Evolutionary conservation across 1,140 invertebrate genomes (phyloP).

Genomic region (Drosophila kurseongensis): DNA sequence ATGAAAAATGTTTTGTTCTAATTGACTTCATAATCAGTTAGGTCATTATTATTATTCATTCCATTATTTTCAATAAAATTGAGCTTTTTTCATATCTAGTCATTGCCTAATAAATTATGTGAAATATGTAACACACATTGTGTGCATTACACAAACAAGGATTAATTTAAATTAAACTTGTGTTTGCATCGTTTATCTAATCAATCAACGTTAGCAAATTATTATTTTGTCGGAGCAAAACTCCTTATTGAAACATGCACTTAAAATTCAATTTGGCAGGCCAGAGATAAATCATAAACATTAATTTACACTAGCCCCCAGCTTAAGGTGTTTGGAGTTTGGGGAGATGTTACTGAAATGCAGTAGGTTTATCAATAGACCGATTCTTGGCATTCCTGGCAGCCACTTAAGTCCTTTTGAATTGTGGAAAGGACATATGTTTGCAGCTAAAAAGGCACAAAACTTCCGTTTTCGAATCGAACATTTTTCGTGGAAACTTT

Average conservation of each 20-base stretch:
- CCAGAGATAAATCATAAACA: conserved; percentile 18
- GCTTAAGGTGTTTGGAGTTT: background rate
- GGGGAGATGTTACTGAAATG: conserved; percentile 12
- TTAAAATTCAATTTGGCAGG: conserved; percentile 27
- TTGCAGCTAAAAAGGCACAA: conserved; percentile 28
- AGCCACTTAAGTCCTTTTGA: conserved; percentile 11
- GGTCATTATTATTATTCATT: too few relatives aligned
- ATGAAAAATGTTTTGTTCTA: background rate
- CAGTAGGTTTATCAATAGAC: conserved; percentile 21
- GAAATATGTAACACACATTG: conserved; percentile 4
- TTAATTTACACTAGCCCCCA: background rate
- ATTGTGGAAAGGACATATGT: conserved; percentile 11
- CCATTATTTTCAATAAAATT: background rate
- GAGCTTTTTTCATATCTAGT: background rate
- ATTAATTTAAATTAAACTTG: conserved; percentile 12
- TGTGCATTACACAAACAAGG: background rate
- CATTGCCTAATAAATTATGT: conserved; percentile 2
- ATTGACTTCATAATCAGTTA: background rate
- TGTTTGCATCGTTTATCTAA: conserved; percentile 9
- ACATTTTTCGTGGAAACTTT: conserved; percentile 37
- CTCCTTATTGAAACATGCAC: conserved; percentile 21
- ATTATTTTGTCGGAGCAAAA: background rate
- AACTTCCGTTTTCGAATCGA: conserved; percentile 41
- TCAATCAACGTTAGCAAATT: conserved; percentile 24
- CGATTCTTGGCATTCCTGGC: conserved; percentile 11